Evolutionary conservation across 2,113 vertebrate genomes (phyloP).

Genomic region (Arenaria interpres): DNA sequence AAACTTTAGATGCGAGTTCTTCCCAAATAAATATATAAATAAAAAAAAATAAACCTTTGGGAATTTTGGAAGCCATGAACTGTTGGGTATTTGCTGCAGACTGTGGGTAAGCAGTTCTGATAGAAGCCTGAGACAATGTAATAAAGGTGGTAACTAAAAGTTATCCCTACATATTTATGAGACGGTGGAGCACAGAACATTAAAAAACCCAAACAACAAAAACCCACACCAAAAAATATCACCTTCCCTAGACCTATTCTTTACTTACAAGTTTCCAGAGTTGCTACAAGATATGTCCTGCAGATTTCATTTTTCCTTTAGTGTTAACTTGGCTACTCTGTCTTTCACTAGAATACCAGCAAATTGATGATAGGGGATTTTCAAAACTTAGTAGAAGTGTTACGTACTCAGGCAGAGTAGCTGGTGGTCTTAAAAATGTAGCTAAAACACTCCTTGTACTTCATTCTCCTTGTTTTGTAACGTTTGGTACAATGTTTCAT

Average conservation of each 20-base stretch:
- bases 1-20: background rate
- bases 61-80: background rate
- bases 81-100: background rate
- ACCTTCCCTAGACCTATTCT: background rate
- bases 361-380: background rate
- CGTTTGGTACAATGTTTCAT: background rate
- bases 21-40: background rate
- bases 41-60: background rate
- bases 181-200: background rate
- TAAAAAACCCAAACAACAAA: background rate
- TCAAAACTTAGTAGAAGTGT: background rate
- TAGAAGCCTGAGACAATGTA: background rate
- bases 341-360: background rate
- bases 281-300: background rate
- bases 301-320: background rate
- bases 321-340: background rate
- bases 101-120: rapidly evolving
- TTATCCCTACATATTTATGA: background rate
- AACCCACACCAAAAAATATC: background rate
- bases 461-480: background rate
- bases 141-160: background rate
- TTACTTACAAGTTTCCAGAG: background rate
- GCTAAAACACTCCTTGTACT: background rate
- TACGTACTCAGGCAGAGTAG: background rate
- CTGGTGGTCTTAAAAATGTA: background rate